These are phyloP conservation scores for Sinohyriopsis cumingii DNA, from an alignment of 2,888 invertebrate species.

Conservation along the genomic window DNA sequence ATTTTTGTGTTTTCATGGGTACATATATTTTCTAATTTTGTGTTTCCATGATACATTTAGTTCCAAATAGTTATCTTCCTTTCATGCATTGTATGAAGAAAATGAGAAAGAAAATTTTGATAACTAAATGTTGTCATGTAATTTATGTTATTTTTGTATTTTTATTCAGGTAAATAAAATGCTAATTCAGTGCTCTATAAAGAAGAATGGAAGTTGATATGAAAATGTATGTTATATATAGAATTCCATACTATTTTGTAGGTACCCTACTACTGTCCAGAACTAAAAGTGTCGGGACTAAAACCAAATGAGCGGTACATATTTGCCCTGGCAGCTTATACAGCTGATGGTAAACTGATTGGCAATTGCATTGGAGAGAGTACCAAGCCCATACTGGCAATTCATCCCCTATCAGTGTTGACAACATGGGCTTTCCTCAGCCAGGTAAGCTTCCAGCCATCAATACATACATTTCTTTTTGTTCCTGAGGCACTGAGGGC, in stretches of 20 bases:
- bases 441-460: conserved; percentile 49
- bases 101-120: no score
- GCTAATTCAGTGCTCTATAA: no score
- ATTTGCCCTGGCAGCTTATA: conserved; percentile 71
- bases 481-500: not conserved
- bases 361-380: conserved; percentile 68
- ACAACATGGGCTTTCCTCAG: conserved; percentile 69
- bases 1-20: no score
- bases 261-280: conserved; percentile 66
- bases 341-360: conserved; percentile 69
- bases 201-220: no score
- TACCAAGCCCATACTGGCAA: conserved; percentile 68
- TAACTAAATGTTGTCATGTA: no score
- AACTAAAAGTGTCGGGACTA: conserved; percentile 63
- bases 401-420: conserved; percentile 67
- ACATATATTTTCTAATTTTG: no score
- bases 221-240: no score
- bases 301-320: conserved; percentile 67
- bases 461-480: not conserved
- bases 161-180: no score
- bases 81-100: no score
- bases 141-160: no score
- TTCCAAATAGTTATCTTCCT: no score
- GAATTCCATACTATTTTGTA: conserved; percentile 21
- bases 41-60: no score